phyloP scores from a whole-genome alignment of 2,113 vertebrate species.

The Pleuronectes platessa region DNA sequence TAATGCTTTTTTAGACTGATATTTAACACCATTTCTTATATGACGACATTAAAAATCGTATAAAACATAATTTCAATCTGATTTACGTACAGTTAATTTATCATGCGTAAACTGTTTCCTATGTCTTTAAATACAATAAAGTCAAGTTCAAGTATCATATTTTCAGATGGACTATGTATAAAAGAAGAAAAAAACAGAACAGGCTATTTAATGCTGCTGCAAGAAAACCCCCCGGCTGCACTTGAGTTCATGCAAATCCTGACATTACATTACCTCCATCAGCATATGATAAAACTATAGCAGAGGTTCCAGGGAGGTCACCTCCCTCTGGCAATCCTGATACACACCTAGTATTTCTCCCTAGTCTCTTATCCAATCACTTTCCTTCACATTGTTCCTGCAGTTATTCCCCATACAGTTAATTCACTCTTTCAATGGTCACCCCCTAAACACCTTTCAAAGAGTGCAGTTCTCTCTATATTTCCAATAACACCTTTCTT shows the following conservation, averaged over 20 bases:
- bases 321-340: slow-evolving; percentile 10
- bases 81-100: too few relatives aligned
- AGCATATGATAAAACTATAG: slow-evolving; percentile 43
- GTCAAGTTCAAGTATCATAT: background rate
- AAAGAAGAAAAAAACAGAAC: background rate
- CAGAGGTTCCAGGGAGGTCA: slow-evolving; percentile 20
- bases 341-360: slow-evolving; percentile 18
- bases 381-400: slow-evolving; percentile 14
- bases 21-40: too few relatives aligned
- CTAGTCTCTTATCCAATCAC: slow-evolving; percentile 4
- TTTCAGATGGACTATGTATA: background rate
- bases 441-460: background rate
- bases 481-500: background rate
- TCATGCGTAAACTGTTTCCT: background rate
- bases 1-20: too few relatives aligned
- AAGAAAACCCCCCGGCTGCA: background rate
- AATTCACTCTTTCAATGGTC: background rate
- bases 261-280: slow-evolving; percentile 49
- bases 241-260: slow-evolving; percentile 70
- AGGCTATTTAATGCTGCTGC: background rate
- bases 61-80: too few relatives aligned
- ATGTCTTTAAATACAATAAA: background rate
- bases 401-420: slow-evolving; percentile 1
- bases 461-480: background rate
- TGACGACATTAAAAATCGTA: too few relatives aligned